Conservation (phyloP, 2,797 vertebrate genomes). For the Hypotaenidia okinawae region DNA sequence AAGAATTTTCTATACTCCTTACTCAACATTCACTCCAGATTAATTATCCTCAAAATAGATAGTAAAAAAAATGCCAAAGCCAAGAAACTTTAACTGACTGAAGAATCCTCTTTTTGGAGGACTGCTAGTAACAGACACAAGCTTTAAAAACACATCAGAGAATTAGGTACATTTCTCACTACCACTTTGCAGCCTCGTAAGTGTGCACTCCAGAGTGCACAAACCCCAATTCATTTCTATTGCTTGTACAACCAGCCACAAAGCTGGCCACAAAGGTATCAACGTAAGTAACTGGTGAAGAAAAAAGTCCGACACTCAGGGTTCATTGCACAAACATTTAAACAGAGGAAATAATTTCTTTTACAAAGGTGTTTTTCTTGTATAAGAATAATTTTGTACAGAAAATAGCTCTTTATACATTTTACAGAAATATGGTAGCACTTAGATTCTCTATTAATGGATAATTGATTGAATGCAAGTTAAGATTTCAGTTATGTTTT, state of each 20-base stretch:
- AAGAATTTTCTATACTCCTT: neutral
- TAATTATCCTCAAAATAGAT: neutral
- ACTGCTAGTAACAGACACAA: neutral
- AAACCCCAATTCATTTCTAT: slow-evolving; percentile 27
- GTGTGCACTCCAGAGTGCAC: neutral
- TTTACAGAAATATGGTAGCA: slow-evolving; percentile 60
- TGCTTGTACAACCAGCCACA: slow-evolving; percentile 34
- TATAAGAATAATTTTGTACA: slow-evolving; percentile 78
- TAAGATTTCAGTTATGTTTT: neutral
- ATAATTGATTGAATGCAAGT: slow-evolving; percentile 14
- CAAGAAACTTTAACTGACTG: neutral
- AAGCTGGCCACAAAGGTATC: slow-evolving; percentile 50
- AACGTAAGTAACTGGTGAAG: slow-evolving; percentile 66
- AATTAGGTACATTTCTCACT: neutral
- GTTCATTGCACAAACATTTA: slow-evolving; percentile 75
- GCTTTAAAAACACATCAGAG: neutral
- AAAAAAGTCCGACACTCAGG: slow-evolving; percentile 52
- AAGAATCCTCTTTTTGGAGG: neutral
- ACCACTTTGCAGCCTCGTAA: neutral
- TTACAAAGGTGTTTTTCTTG: slow-evolving; percentile 71
- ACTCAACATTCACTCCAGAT: neutral
- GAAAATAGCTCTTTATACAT: slow-evolving; percentile 76
- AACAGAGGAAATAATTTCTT: slow-evolving; percentile 71
- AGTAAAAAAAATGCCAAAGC: neutral
- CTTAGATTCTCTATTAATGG: slow-evolving; percentile 19